Evolutionary conservation across 2,113 vertebrate genomes (phyloP).

Genomic region (Lanius collurio): DNA sequence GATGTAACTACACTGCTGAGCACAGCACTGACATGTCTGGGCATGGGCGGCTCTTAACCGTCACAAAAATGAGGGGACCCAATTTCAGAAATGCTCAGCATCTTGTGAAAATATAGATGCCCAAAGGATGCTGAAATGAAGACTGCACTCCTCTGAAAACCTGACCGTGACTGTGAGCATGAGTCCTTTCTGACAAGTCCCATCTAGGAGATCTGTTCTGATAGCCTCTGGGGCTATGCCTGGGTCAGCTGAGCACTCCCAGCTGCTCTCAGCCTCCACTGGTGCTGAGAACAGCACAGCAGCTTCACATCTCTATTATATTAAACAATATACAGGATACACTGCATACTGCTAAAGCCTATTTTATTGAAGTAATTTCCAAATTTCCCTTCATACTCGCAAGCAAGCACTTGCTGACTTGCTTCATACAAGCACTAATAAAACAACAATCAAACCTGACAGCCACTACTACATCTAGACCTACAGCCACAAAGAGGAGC

Average conservation of each 20-base stretch:
- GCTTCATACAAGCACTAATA: background rate
- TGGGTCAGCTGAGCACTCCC: background rate
- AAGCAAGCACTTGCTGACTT: too few species aligned
- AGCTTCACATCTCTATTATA: background rate
- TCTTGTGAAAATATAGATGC: background rate
- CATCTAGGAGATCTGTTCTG: background rate
- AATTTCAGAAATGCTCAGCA: background rate
- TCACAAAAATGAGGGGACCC: background rate
- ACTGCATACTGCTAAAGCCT: background rate
- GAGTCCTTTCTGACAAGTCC: background rate
- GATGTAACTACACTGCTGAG: background rate
- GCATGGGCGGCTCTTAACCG: background rate
- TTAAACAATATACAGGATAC: background rate
- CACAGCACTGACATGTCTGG: background rate
- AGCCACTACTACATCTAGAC: background rate
- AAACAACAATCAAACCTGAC: background rate
- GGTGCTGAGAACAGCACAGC: background rate
- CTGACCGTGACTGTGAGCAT: background rate
- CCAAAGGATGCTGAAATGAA: background rate
- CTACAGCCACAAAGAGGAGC: background rate
- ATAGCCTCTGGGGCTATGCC: background rate
- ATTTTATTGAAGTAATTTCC: background rate
- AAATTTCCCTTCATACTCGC: too few species aligned
- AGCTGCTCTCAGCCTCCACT: background rate
- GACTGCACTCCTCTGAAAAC: background rate